Percentiles rank a stretch among this genome's conserved stretches.
Evolutionary conservation across 2,113 vertebrate genomes (phyloP).

Genomic region (Etheostoma spectabile): DNA sequence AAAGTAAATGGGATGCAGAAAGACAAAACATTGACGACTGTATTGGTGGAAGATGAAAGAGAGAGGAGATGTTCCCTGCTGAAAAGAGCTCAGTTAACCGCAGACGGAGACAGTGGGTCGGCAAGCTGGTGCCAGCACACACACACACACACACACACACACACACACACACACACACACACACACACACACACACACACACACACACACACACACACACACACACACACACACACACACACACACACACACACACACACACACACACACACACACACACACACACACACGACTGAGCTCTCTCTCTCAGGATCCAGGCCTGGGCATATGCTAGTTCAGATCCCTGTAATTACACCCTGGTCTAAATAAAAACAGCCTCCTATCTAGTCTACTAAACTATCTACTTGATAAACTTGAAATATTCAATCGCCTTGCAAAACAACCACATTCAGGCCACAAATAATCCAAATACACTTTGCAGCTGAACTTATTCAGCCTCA

Average conservation of each 20-base stretch:
- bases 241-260: not conserved
- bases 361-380: constrained; percentile 49
- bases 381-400: too few species aligned
- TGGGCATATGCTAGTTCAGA: constrained; percentile 55
- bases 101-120: constrained; percentile 76
- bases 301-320: constrained; percentile 38
- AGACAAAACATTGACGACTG: constrained; percentile 16
- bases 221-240: constrained; percentile 31
- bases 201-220: not conserved
- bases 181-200: constrained; percentile 31
- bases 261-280: constrained; percentile 29
- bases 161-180: constrained; percentile 17
- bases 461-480: not conserved
- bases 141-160: constrained; percentile 13
- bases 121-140: constrained; percentile 65
- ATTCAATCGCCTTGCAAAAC: constrained; percentile 1
- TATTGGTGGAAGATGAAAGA: constrained; percentile 2
- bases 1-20: constrained; percentile 9
- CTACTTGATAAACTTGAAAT: not conserved
- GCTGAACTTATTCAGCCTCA: not conserved
- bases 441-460: constrained; percentile 19
- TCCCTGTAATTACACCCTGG: constrained; percentile 63
- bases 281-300: constrained; percentile 16
- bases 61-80: constrained; percentile 43
- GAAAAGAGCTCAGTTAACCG: constrained; percentile 71